Base-by-base conservation (phyloP, 92 coral and sea anemone genomes). In the Muricea muricata region DNA sequence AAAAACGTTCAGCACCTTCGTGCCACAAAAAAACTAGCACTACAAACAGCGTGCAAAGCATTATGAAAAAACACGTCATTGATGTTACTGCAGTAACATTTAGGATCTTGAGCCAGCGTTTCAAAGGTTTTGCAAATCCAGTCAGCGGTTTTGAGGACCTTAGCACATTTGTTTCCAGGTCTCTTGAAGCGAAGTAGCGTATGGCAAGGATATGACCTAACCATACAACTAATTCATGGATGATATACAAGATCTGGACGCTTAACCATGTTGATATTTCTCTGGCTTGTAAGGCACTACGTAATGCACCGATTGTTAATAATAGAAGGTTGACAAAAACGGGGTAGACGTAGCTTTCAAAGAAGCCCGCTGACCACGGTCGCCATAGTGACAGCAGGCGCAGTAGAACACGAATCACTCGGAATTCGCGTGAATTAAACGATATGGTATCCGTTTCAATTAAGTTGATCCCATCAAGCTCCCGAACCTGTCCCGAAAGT, bases 221-320 rank as follows among this genome's bases (percentile, higher is more conserved):
- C 83, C 83, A 78, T 58, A 58, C 23, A 40, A 42, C 83, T 15
- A 78, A 7, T 56, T 78, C 83, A 26, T 78, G 83, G 23, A 78
- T 45, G 65, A 55, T 12, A 23, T 56, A 78, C 2, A 78, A 3
- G 1, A 63, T 8, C 24, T 75, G 40, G 24, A 47, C 12, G n/a
- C 17, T 75, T 18, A 75, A 28, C 65, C 65, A 47, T 23, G 80
- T 24, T 0, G 80, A 7, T 31, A 25, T 20, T 17, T 1, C 24
- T 28, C 24, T 52, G 14, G 80, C 80, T 31, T 10, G 65, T 24
- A 75, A 23, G 1, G 33, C 11, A 29, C 50, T 75, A 17, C 80
- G 80, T 24, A 75, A 7, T 7, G 28, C 23, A 13, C 80, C 65
- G 4, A 65, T 4, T 42, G 42, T 18, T 8, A 75, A 31, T 7